Evolutionary conservation across 2,888 invertebrate genomes (phyloP).

Genomic region (Ligdia adustata): DNA sequence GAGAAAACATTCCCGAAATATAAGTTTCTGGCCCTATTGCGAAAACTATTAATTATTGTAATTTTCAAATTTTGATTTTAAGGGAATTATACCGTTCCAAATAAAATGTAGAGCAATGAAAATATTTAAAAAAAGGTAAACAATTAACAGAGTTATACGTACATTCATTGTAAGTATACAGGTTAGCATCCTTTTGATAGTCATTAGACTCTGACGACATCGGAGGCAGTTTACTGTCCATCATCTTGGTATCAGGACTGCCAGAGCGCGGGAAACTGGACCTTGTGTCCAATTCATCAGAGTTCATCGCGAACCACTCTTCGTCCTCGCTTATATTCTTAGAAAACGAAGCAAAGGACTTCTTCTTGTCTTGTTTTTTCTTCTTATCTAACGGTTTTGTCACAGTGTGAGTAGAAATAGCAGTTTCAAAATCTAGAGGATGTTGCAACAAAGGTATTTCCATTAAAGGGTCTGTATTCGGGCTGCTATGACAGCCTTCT

Average conservation of each 20-base stretch:
- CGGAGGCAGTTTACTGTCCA: slow-evolving; percentile 47
- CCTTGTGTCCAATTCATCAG: slow-evolving; percentile 71
- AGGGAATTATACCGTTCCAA: no score
- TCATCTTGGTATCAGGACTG: slow-evolving; percentile 66
- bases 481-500: slow-evolving; percentile 37
- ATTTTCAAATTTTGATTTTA: no score
- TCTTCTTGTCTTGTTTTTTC: slow-evolving; percentile 51
- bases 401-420: slow-evolving; percentile 72
- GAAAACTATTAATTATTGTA: no score
- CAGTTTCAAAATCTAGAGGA: slow-evolving; percentile 64
- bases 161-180: slow-evolving; percentile 70
- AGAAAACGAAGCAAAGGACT: slow-evolving; percentile 49
- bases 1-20: no score
- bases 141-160: no score
- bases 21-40: no score
- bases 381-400: slow-evolving; percentile 55
- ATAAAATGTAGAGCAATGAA: no score
- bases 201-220: slow-evolving; percentile 62
- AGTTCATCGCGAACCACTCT: slow-evolving; percentile 62
- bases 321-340: slow-evolving; percentile 68
- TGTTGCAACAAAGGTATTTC: slow-evolving; percentile 38
- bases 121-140: no score
- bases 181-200: slow-evolving; percentile 55
- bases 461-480: slow-evolving; percentile 31
- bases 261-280: slow-evolving; percentile 72